These are phyloP conservation scores for Cryptophagus acutangulus DNA, from an alignment of 2,888 invertebrate species.

Conservation along the genomic window DNA sequence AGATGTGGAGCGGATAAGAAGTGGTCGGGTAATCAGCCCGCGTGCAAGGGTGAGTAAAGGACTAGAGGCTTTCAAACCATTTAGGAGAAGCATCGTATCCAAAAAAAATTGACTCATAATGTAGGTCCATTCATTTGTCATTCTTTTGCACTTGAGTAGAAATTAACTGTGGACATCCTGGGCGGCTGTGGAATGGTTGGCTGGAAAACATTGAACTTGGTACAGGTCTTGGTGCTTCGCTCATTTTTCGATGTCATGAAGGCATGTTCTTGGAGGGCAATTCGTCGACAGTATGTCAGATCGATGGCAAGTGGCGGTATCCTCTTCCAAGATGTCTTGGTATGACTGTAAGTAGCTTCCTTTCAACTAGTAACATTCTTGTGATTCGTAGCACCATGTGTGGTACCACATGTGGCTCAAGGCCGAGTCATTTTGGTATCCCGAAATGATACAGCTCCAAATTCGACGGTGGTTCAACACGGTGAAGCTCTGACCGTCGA, in stretches of 20 bases:
- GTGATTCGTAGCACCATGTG: slow-evolving; percentile 72
- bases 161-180: slow-evolving; percentile 95
- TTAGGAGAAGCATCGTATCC: slow-evolving; percentile 3
- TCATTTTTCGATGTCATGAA: slow-evolving; percentile 89
- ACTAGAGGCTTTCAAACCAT: slow-evolving; percentile 1
- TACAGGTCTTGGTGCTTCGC: slow-evolving; percentile 85
- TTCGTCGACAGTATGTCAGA: slow-evolving; percentile 86
- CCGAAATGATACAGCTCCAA: slow-evolving; percentile 48
- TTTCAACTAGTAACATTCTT: not conserved
- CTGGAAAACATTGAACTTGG: slow-evolving; percentile 84
- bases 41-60: slow-evolving; percentile 75
- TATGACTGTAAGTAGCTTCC: slow-evolving; percentile 41
- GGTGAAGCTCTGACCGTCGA: slow-evolving; percentile 69
- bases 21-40: slow-evolving; percentile 90
- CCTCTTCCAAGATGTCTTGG: slow-evolving; percentile 86
- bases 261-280: slow-evolving; percentile 87
- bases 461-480: slow-evolving; percentile 61
- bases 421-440: slow-evolving; percentile 65
- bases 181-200: slow-evolving; percentile 94
- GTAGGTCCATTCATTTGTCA: slow-evolving; percentile 1
- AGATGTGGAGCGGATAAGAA: slow-evolving; percentile 90
- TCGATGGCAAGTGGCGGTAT: slow-evolving; percentile 93
- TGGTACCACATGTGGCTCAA: slow-evolving; percentile 82
- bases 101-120: not conserved
- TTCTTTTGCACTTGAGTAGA: slow-evolving; percentile 54